These are phyloP conservation scores for Macropis europaea DNA, from an alignment of 2,888 invertebrate species.

Conservation along the genomic window DNA sequence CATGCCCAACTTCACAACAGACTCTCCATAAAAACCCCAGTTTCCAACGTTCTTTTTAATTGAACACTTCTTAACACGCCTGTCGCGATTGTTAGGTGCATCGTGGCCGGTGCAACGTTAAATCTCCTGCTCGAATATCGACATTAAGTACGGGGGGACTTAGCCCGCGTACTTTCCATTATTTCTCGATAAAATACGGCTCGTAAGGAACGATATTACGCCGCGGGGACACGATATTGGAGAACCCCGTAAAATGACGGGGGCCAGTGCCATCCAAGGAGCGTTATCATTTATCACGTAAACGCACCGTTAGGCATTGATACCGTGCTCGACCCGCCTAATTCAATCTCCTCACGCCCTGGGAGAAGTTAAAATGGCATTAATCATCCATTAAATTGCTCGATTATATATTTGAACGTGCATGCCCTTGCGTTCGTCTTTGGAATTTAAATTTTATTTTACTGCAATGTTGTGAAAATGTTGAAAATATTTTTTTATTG, in stretches of 20 bases:
- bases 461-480: too few species aligned
- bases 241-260: conserved; percentile 26
- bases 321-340: conserved; percentile 21
- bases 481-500: too few species aligned
- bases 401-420: neutral
- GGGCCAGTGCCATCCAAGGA: conserved; percentile 8
- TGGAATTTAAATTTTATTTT: conserved; percentile 1
- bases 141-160: conserved; percentile 42
- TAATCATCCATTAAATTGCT: conserved; percentile 20
- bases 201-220: conserved; percentile 37
- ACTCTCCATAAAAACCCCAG: too few species aligned
- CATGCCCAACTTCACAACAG: too few species aligned
- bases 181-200: conserved; percentile 42
- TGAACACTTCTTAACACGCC: too few species aligned
- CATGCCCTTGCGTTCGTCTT: neutral
- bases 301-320: conserved; percentile 42
- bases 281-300: conserved; percentile 35
- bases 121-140: conserved; percentile 29
- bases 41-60: too few species aligned
- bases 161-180: conserved; percentile 41
- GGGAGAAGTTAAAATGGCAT: conserved; percentile 18
- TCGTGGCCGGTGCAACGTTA: too few species aligned
- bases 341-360: conserved; percentile 18
- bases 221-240: conserved; percentile 37
- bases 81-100: too few species aligned